Conservation (phyloP, 2,888 invertebrate species). For the Microctonus aethiopoides region DNA sequence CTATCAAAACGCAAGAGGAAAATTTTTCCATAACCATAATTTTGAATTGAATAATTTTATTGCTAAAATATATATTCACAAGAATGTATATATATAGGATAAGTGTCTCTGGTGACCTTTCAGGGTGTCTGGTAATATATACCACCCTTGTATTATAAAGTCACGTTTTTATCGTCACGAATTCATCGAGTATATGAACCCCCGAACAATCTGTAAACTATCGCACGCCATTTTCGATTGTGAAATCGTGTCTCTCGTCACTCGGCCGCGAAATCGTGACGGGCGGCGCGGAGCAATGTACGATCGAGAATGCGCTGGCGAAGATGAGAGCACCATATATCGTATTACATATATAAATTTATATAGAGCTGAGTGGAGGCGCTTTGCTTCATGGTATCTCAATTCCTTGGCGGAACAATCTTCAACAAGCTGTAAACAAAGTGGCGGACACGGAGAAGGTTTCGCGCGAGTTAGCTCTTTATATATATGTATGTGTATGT, state of each 20-base stretch:
- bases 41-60: constrained; percentile 22
- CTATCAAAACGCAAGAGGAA: constrained; percentile 5
- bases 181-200: constrained; percentile 40
- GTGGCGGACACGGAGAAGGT: constrained; percentile 19
- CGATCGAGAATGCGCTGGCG: constrained; percentile 17
- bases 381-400: constrained; percentile 25
- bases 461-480: constrained; percentile 58
- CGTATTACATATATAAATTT: neutral
- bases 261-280: constrained; percentile 36
- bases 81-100: neutral
- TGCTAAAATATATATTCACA: constrained; percentile 16
- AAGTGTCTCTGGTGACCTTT: constrained; percentile 26
- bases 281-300: constrained; percentile 25
- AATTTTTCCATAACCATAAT: constrained; percentile 8
- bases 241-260: constrained; percentile 35
- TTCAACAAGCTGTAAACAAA: constrained; percentile 36
- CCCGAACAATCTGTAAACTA: constrained; percentile 39
- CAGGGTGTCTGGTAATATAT: constrained; percentile 25
- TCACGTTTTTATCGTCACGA: constrained; percentile 48
- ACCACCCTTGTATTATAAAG: constrained; percentile 38
- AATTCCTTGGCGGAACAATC: constrained; percentile 32
- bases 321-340: neutral
- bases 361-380: neutral
- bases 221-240: constrained; percentile 39
- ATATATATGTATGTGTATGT: constrained; percentile 43